Evolutionary conservation across 2,797 vertebrate species (phyloP).

Genomic region (Sylvilagus floridanus): DNA sequence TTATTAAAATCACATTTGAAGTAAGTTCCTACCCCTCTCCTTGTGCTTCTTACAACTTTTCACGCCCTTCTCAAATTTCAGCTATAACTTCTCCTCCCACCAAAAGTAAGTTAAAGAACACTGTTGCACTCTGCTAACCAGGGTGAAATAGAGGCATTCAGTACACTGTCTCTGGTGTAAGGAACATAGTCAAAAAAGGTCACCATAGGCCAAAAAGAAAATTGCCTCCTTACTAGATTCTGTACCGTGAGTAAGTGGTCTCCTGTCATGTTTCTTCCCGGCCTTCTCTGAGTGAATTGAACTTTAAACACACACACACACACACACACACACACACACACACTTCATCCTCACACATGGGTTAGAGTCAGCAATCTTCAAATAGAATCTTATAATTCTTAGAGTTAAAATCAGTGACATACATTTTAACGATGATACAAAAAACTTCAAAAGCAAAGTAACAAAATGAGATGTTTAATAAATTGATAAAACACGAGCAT

Average conservation of each 20-base stretch:
- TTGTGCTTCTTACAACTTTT: constrained; percentile 86
- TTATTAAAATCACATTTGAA: constrained; percentile 90
- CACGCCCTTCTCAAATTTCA: constrained; percentile 92
- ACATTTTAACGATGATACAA: constrained; percentile 25
- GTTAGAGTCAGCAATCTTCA: neutral
- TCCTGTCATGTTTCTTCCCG: constrained; percentile 90
- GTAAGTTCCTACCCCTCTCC: constrained; percentile 85
- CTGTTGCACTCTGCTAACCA: constrained; percentile 92
- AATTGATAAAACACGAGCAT: neutral
- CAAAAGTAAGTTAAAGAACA: constrained; percentile 88
- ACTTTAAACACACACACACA: constrained; percentile 63
- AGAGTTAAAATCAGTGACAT: constrained; percentile 35
- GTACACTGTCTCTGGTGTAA: constrained; percentile 87
- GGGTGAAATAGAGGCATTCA: constrained; percentile 89
- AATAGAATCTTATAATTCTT: neutral
- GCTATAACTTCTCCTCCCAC: constrained; percentile 91
- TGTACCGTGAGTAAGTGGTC: constrained; percentile 91
- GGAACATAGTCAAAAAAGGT: constrained; percentile 94
- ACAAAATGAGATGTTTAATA: constrained; percentile 40
- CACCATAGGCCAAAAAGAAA: constrained; percentile 90
- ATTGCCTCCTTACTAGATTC: constrained; percentile 85
- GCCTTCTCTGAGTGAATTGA: constrained; percentile 71
- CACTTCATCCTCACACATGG: neutral
- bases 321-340: constrained; percentile 13
- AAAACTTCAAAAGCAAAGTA: constrained; percentile 51